Evolutionary conservation across 2,113 vertebrate species (phyloP).

Genomic region (Callaeas wilsoni): DNA sequence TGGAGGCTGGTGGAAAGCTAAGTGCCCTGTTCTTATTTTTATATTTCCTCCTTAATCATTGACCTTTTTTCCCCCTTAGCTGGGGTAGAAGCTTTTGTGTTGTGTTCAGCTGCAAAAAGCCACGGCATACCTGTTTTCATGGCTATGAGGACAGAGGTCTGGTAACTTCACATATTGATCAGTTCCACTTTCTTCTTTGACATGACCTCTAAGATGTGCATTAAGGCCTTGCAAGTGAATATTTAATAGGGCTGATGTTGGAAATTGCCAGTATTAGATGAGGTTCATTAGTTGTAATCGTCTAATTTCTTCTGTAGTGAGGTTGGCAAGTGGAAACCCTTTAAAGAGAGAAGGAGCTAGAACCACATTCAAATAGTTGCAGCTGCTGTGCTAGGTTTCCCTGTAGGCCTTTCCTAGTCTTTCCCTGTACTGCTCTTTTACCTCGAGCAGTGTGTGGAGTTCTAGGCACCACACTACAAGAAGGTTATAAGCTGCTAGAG

Average conservation of each 20-base stretch:
- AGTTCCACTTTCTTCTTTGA: not conserved
- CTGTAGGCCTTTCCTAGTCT: not conserved
- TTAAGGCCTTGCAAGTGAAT: not conserved
- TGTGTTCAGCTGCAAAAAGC: not conserved
- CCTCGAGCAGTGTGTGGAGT: not conserved
- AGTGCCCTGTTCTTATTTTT: not conserved
- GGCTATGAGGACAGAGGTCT: not conserved
- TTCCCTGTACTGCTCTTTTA: not conserved
- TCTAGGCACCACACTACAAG: not conserved
- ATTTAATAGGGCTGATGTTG: not conserved
- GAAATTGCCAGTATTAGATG: not conserved
- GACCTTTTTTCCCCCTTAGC: not conserved
- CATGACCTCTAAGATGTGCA: not conserved
- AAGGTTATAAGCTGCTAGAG: not conserved
- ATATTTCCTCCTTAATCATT: not conserved
- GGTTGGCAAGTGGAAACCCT: not conserved
- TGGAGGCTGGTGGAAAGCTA: not conserved
- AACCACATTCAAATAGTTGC: not conserved
- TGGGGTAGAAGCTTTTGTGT: not conserved
- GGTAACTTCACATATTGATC: not conserved
- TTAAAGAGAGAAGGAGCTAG: not conserved
- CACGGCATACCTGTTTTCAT: not conserved
- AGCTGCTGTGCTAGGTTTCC: not conserved
- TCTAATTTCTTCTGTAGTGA: not conserved
- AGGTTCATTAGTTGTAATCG: not conserved